These are phyloP conservation scores for Drosophila paramelanica DNA, from an alignment of 2,888 invertebrate genomes.

Conservation along the genomic window DNA sequence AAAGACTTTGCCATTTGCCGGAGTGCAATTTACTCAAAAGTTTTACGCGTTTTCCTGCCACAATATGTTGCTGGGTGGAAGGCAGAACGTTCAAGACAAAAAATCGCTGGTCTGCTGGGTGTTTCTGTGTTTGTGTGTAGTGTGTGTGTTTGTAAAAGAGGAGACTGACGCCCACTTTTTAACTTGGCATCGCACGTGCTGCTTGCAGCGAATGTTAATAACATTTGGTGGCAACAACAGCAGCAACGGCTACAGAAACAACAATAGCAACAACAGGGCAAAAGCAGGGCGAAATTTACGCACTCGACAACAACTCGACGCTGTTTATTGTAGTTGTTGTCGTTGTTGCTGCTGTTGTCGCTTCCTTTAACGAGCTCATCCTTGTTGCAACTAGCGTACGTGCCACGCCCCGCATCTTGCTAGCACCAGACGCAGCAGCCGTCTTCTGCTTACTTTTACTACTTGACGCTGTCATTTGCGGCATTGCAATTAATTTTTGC, in stretches of 20 bases:
- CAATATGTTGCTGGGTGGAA: constrained; percentile 40
- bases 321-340: constrained; percentile 20
- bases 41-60: constrained; percentile 58
- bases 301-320: constrained; percentile 43
- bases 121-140: neutral
- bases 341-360: constrained; percentile 43
- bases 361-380: constrained; percentile 80
- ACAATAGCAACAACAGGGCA: constrained; percentile 12
- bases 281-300: constrained; percentile 44
- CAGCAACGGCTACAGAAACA: constrained; percentile 13
- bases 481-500: constrained; percentile 80
- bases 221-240: constrained; percentile 65
- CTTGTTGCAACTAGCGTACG: constrained; percentile 73
- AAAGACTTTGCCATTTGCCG: constrained; percentile 50
- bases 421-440: constrained; percentile 4
- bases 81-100: constrained; percentile 12
- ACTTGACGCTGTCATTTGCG: constrained; percentile 79
- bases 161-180: constrained; percentile 37
- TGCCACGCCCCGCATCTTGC: constrained; percentile 46
- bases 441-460: constrained; percentile 70
- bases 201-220: constrained; percentile 73
- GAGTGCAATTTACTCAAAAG: constrained; percentile 59
- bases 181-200: constrained; percentile 55
- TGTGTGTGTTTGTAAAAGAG: constrained; percentile 7
- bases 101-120: constrained; percentile 5